These are phyloP conservation scores for Axea sp. DNA, from an alignment of 2,888 invertebrate species.

Conservation along the genomic window DNA sequence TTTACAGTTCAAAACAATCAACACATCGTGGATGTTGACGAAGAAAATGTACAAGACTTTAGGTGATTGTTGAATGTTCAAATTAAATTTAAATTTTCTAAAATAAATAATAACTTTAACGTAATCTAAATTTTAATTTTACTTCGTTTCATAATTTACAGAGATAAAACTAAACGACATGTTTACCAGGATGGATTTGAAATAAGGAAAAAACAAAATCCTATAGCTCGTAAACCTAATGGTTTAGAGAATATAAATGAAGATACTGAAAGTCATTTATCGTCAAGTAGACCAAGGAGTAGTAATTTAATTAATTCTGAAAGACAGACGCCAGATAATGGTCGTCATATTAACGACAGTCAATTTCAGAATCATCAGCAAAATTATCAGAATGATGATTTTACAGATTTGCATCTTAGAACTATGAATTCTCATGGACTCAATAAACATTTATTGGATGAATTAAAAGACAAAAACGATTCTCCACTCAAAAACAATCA, in stretches of 20 bases:
- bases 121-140: no score
- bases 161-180: slow-evolving; percentile 40
- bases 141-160: no score
- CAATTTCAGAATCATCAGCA: not conserved
- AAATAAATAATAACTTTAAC: no score
- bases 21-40: slow-evolving; percentile 54
- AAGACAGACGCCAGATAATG: slow-evolving; percentile 24
- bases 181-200: slow-evolving; percentile 41
- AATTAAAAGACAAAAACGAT: no score
- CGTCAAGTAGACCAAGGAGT: slow-evolving; percentile 72
- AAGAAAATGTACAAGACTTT: slow-evolving; percentile 48
- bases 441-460: slow-evolving; percentile 11
- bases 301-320: slow-evolving; percentile 66
- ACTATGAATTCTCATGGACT: slow-evolving; percentile 47
- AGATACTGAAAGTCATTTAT: slow-evolving; percentile 75
- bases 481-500: no score
- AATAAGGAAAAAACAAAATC: slow-evolving; percentile 65
- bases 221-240: slow-evolving; percentile 66
- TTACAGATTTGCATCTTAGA: slow-evolving; percentile 3
- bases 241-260: slow-evolving; percentile 76
- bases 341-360: slow-evolving; percentile 5
- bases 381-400: slow-evolving; percentile 12
- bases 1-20: slow-evolving; percentile 79
- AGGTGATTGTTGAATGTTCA: no score
- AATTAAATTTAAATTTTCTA: not conserved